Percentiles rank a stretch among this genome's conserved stretches.
phyloP scores from a whole-genome alignment of 2,113 vertebrate species.

The Strigops habroptila region DNA sequence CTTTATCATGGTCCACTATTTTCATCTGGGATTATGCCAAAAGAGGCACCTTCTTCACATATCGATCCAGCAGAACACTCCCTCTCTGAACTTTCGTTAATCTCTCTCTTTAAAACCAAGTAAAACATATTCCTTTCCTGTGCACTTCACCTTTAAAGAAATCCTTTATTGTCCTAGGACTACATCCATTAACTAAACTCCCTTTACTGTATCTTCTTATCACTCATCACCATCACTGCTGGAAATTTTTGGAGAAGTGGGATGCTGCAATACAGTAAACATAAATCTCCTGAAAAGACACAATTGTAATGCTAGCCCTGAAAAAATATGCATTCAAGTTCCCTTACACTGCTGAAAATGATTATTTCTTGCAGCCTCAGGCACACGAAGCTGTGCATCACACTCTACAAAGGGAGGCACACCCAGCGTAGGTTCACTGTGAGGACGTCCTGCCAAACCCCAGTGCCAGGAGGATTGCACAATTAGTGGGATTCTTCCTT shows the following conservation, averaged over 20 bases:
- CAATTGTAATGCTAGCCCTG: not conserved
- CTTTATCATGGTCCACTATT: not conserved
- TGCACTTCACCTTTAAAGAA: conserved; percentile 36
- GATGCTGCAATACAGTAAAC: conserved; percentile 14
- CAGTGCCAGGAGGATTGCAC: conserved; percentile 42
- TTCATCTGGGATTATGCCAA: conserved; percentile 11
- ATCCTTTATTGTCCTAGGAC: conserved; percentile 3
- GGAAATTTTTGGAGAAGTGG: conserved; percentile 34
- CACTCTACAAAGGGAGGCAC: conserved; percentile 28
- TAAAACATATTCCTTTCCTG: conserved; percentile 21
- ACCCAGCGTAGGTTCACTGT: conserved; percentile 39
- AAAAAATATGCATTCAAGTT: conserved; percentile 25
- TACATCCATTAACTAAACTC: not conserved
- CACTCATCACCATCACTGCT: conserved; percentile 39
- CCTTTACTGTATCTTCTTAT: conserved; percentile 9
- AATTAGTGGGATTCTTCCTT: conserved; percentile 48
- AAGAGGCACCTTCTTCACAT: conserved; percentile 1
- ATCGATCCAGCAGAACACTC: conserved; percentile 5
- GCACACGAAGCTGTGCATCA: not conserved
- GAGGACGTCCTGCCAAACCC: conserved; percentile 31
- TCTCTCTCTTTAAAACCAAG: conserved; percentile 7
- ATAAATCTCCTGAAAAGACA: conserved; percentile 45
- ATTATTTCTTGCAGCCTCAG: conserved; percentile 38
- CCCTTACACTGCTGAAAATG: not conserved
- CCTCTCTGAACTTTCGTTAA: conserved; percentile 17